These are phyloP conservation scores for Neria commutata DNA, from an alignment of 2,888 invertebrate species.

Conservation along the genomic window DNA sequence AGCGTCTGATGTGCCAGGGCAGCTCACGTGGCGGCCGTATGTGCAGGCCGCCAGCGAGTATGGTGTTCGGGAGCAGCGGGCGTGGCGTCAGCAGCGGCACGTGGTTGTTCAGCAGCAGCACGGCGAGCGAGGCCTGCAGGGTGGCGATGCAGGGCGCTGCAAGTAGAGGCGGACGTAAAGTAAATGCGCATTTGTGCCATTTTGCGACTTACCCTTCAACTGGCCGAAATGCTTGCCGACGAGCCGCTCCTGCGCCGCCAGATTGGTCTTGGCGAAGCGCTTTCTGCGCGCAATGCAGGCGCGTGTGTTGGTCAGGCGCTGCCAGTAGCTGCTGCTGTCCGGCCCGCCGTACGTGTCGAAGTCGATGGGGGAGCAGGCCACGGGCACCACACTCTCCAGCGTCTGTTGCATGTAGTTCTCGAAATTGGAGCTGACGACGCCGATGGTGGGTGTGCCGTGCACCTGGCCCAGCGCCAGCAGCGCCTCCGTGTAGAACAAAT, in stretches of 20 bases:
- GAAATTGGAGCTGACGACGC: constrained; percentile 60
- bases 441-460: constrained; percentile 58
- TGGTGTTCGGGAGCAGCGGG: constrained; percentile 61
- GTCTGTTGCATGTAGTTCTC: constrained; percentile 61
- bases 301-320: constrained; percentile 64
- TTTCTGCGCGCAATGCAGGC: constrained; percentile 50
- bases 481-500: constrained; percentile 62
- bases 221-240: constrained; percentile 52
- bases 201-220: constrained; percentile 38
- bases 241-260: constrained; percentile 52
- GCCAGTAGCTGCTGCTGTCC: constrained; percentile 63
- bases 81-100: constrained; percentile 61
- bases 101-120: constrained; percentile 64
- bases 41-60: constrained; percentile 67
- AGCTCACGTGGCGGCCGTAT: constrained; percentile 59
- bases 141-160: constrained; percentile 47
- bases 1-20: constrained; percentile 59
- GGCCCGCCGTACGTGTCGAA: constrained; percentile 50
- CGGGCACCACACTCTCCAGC: constrained; percentile 62
- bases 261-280: constrained; percentile 48
- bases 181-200: background rate
- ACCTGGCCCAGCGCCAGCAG: constrained; percentile 59
- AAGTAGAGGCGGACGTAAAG: background rate
- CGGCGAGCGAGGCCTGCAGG: constrained; percentile 61
- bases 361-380: constrained; percentile 63